Percentiles rank a stretch among this genome's conserved stretches.
phyloP scores from a whole-genome alignment of 2,113 vertebrate species.

The Amphilophus citrinellus region DNA sequence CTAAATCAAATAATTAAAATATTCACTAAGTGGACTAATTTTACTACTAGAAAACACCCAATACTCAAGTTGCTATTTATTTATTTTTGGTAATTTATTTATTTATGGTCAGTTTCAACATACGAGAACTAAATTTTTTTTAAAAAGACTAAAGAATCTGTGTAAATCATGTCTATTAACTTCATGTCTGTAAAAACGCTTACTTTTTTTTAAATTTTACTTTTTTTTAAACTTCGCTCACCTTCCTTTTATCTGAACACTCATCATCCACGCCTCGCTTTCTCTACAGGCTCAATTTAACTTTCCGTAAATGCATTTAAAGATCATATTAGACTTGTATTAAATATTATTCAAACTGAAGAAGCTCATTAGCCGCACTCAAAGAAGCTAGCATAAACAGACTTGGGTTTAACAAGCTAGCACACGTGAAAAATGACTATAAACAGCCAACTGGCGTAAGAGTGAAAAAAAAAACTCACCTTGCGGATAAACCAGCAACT shows the following conservation, averaged over 20 bases:
- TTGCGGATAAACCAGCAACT: conserved; percentile 82
- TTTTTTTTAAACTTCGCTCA: neutral
- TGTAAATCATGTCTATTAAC: too few species aligned
- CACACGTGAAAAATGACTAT: neutral
- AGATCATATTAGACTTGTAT: neutral
- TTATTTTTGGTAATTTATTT: neutral
- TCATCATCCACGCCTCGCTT: neutral
- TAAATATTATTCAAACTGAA: neutral
- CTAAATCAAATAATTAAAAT: neutral
- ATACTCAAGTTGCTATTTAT: neutral
- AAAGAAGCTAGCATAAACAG: conserved; percentile 32
- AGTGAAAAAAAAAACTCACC: conserved; percentile 68
- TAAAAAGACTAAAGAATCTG: neutral
- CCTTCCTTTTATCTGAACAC: neutral
- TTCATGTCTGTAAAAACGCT: neutral
- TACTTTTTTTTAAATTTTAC: neutral
- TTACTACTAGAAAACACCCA: neutral
- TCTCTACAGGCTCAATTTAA: neutral
- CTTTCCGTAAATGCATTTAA: neutral
- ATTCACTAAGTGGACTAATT: neutral
- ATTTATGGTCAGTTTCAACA: neutral
- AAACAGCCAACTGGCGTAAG: neutral
- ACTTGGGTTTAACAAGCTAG: conserved; percentile 21
- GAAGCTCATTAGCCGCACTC: neutral
- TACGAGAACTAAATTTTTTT: neutral